Conservation (phyloP, 2,113 vertebrate genomes). For the Eulemur rufifrons region DNA sequence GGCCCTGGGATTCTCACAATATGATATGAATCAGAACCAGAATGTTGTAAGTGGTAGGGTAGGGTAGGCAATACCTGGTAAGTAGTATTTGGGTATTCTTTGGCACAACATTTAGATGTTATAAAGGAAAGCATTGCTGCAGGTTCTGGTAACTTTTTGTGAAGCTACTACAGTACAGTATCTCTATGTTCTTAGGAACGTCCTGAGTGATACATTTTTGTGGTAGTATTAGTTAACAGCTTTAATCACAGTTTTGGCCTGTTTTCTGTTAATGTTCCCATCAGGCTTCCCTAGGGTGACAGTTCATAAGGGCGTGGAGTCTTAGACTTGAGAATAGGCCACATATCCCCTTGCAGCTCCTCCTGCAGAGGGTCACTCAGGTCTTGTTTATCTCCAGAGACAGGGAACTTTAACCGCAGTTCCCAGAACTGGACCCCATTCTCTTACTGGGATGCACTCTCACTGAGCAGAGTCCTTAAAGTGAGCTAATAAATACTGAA, state of each 20-base stretch:
- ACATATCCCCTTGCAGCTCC: neutral
- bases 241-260: neutral
- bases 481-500: neutral
- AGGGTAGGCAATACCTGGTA: neutral
- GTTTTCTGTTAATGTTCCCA: neutral
- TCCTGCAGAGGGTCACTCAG: neutral
- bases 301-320: neutral
- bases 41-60: neutral
- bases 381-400: neutral
- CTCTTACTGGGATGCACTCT: neutral
- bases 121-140: neutral
- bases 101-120: neutral
- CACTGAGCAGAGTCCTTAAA: neutral
- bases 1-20: neutral
- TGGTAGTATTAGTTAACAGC: neutral
- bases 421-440: neutral
- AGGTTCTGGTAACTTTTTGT: neutral
- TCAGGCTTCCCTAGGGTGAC: neutral
- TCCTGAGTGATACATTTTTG: neutral
- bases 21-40: neutral
- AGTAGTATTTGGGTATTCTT: neutral
- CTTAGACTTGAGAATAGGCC: neutral
- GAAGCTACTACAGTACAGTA: neutral
- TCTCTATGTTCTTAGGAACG: neutral
- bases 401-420: neutral